Conservation (phyloP, 1,140 invertebrate species). For the Micrasema minimum region DNA sequence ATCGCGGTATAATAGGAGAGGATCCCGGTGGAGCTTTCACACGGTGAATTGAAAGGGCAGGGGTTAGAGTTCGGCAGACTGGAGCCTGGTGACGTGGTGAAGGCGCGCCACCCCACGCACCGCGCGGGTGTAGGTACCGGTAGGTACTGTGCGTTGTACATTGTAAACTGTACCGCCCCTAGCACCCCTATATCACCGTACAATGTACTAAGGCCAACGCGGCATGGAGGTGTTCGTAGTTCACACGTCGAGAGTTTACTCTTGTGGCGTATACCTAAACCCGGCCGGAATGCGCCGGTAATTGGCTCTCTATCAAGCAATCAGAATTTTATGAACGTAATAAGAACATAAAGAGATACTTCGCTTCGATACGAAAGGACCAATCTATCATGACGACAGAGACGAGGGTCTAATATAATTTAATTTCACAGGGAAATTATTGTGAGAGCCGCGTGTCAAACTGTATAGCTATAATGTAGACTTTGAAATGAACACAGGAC, state of each 20-base stretch:
- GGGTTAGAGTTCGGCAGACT: slow-evolving; percentile 33
- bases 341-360: slow-evolving; percentile 45
- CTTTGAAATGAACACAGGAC: no score
- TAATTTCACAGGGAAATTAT: slow-evolving; percentile 24
- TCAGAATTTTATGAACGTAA: slow-evolving; percentile 44
- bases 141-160: no score
- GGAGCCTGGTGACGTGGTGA: background rate
- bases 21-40: slow-evolving; percentile 9
- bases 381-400: slow-evolving; percentile 32
- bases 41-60: slow-evolving; percentile 1
- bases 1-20: slow-evolving; percentile 9
- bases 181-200: no score
- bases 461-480: no score
- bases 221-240: background rate
- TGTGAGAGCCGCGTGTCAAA: slow-evolving; percentile 12
- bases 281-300: slow-evolving; percentile 37
- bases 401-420: slow-evolving; percentile 35
- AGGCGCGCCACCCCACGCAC: background rate
- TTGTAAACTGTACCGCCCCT: no score
- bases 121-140: no score
- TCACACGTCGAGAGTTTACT: slow-evolving; percentile 36
- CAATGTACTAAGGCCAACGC: no score
- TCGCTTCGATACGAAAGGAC: slow-evolving; percentile 34
- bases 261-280: slow-evolving; percentile 12
- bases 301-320: slow-evolving; percentile 50